These are phyloP conservation scores for Troides helena DNA, from an alignment of 2,888 invertebrate genomes.

Conservation along the genomic window DNA sequence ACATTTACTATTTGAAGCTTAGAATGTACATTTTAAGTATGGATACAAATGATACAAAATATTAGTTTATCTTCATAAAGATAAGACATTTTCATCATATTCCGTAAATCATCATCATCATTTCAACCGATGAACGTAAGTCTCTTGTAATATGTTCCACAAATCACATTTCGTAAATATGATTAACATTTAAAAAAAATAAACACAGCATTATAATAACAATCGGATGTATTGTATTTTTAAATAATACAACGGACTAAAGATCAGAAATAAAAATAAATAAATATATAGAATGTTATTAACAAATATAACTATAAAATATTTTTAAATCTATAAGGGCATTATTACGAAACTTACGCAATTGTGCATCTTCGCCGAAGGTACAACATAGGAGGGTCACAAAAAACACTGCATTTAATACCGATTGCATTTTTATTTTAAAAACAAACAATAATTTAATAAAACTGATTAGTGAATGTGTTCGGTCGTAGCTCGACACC, in stretches of 20 bases:
- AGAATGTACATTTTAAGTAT: background rate
- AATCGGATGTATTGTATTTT: background rate
- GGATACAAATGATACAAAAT: background rate
- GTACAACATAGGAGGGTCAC: constrained; percentile 39
- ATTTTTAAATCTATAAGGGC: no score
- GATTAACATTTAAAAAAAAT: no score
- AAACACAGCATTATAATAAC: background rate
- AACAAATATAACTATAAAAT: no score
- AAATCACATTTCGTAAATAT: no score
- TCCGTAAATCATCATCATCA: background rate
- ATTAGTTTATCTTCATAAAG: background rate
- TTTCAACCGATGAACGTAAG: no score
- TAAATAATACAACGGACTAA: no score
- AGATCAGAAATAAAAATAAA: no score
- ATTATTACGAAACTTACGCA: constrained; percentile 52
- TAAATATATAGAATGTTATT: no score
- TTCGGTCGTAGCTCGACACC: constrained; percentile 51
- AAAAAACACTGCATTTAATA: constrained; percentile 49
- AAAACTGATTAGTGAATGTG: constrained; percentile 32
- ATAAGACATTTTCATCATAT: background rate
- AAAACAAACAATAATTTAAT: constrained; percentile 26
- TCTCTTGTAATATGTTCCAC: no score
- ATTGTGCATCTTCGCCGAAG: constrained; percentile 45
- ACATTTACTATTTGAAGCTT: background rate
- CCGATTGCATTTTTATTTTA: constrained; percentile 46